A percentile compares a stretch with the other conserved stretches of the same genome.
Evolutionary conservation across 2,888 invertebrate species (phyloP).

Genomic region (Sialis lutaria): DNA sequence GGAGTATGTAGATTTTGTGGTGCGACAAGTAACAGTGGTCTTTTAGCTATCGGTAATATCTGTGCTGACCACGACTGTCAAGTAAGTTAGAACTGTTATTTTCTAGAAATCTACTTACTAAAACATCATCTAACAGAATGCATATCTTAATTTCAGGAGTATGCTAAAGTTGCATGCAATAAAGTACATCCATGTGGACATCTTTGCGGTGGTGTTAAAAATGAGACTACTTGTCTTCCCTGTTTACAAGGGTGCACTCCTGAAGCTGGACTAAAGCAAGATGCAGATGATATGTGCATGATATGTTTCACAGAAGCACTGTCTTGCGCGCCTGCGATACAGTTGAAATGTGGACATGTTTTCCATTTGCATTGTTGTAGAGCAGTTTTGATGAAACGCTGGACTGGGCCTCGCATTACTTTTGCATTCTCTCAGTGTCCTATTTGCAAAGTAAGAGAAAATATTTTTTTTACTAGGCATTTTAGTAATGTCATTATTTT

Average conservation of each 20-base stretch:
- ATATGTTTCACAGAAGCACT: constrained; percentile 96
- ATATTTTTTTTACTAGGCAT: neutral
- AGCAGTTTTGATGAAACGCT: constrained; percentile 66
- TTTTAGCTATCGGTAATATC: constrained; percentile 81
- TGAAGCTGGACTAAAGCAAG: constrained; percentile 54
- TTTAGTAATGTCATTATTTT: neutral
- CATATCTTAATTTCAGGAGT: constrained; percentile 33
- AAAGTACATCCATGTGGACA: constrained; percentile 78
- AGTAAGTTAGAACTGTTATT: constrained; percentile 23
- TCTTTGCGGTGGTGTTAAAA: constrained; percentile 81
- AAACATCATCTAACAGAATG: neutral
- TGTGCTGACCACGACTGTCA: constrained; percentile 91
- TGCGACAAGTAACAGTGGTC: constrained; percentile 60
- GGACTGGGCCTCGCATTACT: constrained; percentile 91
- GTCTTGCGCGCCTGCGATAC: constrained; percentile 86
- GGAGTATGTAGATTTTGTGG: constrained; percentile 89
- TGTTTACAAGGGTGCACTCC: constrained; percentile 71
- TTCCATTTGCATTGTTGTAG: constrained; percentile 88
- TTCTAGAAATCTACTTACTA: neutral
- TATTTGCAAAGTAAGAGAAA: constrained; percentile 70
- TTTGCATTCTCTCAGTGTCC: constrained; percentile 94
- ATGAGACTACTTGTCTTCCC: constrained; percentile 70
- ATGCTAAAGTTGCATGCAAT: constrained; percentile 65
- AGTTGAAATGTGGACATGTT: constrained; percentile 85
- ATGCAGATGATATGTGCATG: constrained; percentile 99